Evolutionary conservation across 2,797 vertebrate genomes (phyloP), one percentile per base, ranked within the genome.

Genomic region (Coilia nasus): DNA sequence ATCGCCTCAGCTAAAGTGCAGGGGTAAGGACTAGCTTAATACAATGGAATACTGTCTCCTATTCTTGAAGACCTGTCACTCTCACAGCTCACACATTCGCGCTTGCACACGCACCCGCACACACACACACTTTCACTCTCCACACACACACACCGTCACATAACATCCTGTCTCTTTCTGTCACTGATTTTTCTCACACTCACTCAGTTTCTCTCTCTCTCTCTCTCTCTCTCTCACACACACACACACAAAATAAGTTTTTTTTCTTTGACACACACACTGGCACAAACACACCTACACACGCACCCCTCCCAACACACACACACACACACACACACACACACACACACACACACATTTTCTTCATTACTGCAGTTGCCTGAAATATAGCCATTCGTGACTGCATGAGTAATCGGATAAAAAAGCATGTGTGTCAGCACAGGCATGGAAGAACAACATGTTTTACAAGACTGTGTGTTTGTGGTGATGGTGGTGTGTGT

Each of bases 391-490:
- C 87, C 31, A 35, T 17, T 83, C 62, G 83, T 87, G 87, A 82
- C 71, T 59, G 75, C 47, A 86, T 80, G 64, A 64, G 80, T 81
- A 44, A n/a, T 35, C 0, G 31, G 83, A 81, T 1, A 23, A 83
- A 23, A 83, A 83, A 71, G 62, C 59, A 82, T 82, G 82, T 84
- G 56, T 62, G 83, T 85, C 86, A 83, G 41, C 81, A 31, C 44
- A 64, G 83, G 41, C 81, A 31, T 41, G 56, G 83, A 81, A 81
- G 91, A 90, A 89, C 78, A 25, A 89, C 82, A 89, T 11, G 89
- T 88, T 88, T 88, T 41, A 44, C 86, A 85, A 85, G 54, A 85
- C 84, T 88, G 83, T 41, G 85, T 88, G 50, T 54, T 7, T 54
- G 7, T 54, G 50, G 14, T 54, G 50, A 14, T 54, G 50, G 1